Percentiles rank a stretch among this genome's conserved stretches.
Evolutionary conservation across 2,113 vertebrate species (phyloP).

Genomic region (Oncorhynchus kisutch): DNA sequence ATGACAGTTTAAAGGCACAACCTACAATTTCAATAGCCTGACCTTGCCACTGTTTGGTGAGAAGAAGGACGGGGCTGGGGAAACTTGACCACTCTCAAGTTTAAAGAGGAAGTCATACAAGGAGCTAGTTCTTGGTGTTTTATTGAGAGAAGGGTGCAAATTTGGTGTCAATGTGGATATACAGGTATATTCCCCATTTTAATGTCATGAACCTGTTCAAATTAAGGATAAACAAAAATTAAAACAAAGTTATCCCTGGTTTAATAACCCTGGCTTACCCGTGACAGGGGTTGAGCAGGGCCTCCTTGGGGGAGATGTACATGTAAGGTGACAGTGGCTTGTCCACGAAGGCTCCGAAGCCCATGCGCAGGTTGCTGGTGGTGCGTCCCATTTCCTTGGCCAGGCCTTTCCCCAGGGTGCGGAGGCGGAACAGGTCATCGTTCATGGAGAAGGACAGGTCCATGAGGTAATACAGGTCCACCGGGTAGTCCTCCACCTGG

Average conservation of each 20-base stretch:
- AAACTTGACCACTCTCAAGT: too few species aligned
- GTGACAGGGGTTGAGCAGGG: constrained; percentile 86
- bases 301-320: constrained; percentile 88
- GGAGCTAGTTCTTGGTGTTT: too few species aligned
- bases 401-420: constrained; percentile 83
- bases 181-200: too few species aligned
- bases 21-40: too few species aligned
- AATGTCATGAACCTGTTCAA: background rate
- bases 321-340: constrained; percentile 96
- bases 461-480: constrained; percentile 99
- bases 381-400: constrained; percentile 87
- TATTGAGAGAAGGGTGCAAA: too few species aligned
- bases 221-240: too few species aligned
- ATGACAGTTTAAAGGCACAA: constrained; percentile 38
- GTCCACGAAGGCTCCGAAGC: constrained; percentile 97
- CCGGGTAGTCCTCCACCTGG: constrained; percentile 95
- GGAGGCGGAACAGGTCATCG: constrained; percentile 86
- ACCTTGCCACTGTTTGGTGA: too few species aligned
- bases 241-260: background rate
- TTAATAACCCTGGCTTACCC: constrained; percentile 73
- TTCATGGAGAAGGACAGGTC: constrained; percentile 97
- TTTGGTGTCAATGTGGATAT: too few species aligned
- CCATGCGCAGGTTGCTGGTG: constrained; percentile 94
- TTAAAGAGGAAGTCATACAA: too few species aligned
- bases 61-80: too few species aligned